Conservation (phyloP, 1,140 invertebrate genomes). For the Stenopsyche tienmushanensis region DNA sequence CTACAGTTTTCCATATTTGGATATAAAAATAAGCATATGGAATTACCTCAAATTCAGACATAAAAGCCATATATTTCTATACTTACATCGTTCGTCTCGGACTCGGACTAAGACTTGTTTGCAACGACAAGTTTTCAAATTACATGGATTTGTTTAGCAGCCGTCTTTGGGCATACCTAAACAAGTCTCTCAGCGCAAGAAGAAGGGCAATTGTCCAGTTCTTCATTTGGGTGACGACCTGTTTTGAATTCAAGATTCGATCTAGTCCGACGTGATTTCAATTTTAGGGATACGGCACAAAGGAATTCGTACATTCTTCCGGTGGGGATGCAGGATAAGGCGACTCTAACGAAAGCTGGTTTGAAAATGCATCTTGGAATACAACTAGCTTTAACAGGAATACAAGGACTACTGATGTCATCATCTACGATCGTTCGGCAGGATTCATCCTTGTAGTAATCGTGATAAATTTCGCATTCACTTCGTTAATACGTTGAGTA, state of each 20-base stretch:
- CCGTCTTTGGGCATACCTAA: background rate
- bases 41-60: too few relatives aligned
- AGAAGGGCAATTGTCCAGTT: background rate
- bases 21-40: too few relatives aligned
- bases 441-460: too few relatives aligned
- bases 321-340: background rate
- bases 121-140: conserved; percentile 4
- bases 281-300: background rate
- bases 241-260: background rate
- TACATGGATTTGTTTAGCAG: background rate
- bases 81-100: conserved; percentile 8
- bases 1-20: too few relatives aligned
- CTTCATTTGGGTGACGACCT: conserved; percentile 4
- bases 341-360: conserved; percentile 3
- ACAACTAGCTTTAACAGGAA: background rate
- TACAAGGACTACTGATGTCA: background rate
- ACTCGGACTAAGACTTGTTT: conserved; percentile 5
- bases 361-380: conserved; percentile 10
- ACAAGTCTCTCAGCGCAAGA: conserved; percentile 4
- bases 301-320: background rate
- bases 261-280: background rate
- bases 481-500: too few relatives aligned
- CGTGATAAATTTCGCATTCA: too few relatives aligned
- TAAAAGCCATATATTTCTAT: too few relatives aligned
- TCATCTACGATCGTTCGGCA: too few relatives aligned